A percentile compares a stretch with the other conserved stretches of the same genome.
phyloP scores from a whole-genome alignment of 1,140 invertebrate species.

The Tetragonula clypearis region DNA sequence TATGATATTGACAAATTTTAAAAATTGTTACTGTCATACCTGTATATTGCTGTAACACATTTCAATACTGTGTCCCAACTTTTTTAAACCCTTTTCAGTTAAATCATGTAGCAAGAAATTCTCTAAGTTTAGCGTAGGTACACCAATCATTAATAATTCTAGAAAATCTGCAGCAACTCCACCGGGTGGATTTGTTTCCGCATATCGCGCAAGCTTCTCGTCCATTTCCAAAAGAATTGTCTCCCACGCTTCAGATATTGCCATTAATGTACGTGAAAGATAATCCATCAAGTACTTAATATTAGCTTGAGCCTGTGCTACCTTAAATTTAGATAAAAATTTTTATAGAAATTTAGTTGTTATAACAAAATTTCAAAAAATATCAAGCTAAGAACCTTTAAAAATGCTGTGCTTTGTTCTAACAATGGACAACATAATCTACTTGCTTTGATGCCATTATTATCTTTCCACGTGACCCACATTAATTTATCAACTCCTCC shows the following conservation, averaged over 20 bases:
- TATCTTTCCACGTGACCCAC: conserved; percentile 74
- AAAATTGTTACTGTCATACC: conserved; percentile 55
- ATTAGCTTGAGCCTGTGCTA: conserved; percentile 79
- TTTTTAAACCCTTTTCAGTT: conserved; percentile 97
- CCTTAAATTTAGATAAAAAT: conserved; percentile 53
- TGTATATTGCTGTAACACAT: conserved; percentile 94
- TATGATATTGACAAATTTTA: not conserved
- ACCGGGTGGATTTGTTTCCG: conserved; percentile 89
- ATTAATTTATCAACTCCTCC: conserved; percentile 74
- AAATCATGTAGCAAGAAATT: conserved; percentile 92
- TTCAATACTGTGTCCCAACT: conserved; percentile 96
- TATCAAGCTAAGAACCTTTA: conserved; percentile 67
- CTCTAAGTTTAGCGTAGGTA: conserved; percentile 90
- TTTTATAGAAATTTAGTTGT: conserved; percentile 8
- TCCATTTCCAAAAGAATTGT: conserved; percentile 97
- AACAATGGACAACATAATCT: conserved; percentile 74
- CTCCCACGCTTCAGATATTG: conserved; percentile 97
- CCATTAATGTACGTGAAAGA: conserved; percentile 88
- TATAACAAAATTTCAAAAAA: not conserved
- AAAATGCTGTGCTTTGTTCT: conserved; percentile 74
- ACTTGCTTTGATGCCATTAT: conserved; percentile 67
- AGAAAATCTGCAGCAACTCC: conserved; percentile 95
- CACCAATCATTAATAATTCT: conserved; percentile 94
- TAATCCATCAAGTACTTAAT: conserved; percentile 83
- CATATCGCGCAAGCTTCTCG: conserved; percentile 94